Evolutionary conservation across 2,113 vertebrate genomes (phyloP).

Genomic region (Mellivora capensis): DNA sequence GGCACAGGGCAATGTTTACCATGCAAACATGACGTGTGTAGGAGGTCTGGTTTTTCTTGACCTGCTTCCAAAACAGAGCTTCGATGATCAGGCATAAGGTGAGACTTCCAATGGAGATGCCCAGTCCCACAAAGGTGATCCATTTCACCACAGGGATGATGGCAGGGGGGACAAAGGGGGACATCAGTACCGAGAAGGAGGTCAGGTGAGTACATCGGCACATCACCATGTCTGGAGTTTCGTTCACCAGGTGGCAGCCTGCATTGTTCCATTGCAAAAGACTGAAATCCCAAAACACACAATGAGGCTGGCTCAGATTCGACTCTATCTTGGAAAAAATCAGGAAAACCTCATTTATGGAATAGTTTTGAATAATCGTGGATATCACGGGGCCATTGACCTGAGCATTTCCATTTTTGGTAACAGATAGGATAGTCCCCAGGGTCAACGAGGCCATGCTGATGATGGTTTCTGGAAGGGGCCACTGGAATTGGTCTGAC

Average conservation of each 20-base stretch:
- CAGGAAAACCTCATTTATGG: conserved; percentile 70
- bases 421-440: conserved; percentile 78
- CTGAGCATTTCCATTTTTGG: not conserved
- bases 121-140: conserved; percentile 85
- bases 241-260: conserved; percentile 78
- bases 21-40: conserved; percentile 85
- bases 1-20: conserved; percentile 86
- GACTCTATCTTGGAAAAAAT: conserved; percentile 74
- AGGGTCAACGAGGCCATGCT: conserved; percentile 80
- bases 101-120: conserved; percentile 83
- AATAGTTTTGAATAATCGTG: conserved; percentile 58
- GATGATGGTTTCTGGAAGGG: conserved; percentile 65
- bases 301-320: conserved; percentile 76
- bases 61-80: conserved; percentile 82
- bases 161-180: conserved; percentile 37
- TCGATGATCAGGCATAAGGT: conserved; percentile 84
- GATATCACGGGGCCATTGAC: conserved; percentile 81
- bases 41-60: conserved; percentile 83
- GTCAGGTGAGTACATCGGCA: conserved; percentile 87
- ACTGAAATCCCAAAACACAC: conserved; percentile 88
- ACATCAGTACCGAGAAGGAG: conserved; percentile 89
- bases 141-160: conserved; percentile 46
- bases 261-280: conserved; percentile 78
- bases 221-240: conserved; percentile 47
- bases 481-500: conserved; percentile 48